Percentiles rank a stretch among this genome's conserved stretches.
These are phyloP conservation scores for Sebastes nivosus DNA, from an alignment of 2,797 vertebrate genomes.

Conservation along the genomic window DNA sequence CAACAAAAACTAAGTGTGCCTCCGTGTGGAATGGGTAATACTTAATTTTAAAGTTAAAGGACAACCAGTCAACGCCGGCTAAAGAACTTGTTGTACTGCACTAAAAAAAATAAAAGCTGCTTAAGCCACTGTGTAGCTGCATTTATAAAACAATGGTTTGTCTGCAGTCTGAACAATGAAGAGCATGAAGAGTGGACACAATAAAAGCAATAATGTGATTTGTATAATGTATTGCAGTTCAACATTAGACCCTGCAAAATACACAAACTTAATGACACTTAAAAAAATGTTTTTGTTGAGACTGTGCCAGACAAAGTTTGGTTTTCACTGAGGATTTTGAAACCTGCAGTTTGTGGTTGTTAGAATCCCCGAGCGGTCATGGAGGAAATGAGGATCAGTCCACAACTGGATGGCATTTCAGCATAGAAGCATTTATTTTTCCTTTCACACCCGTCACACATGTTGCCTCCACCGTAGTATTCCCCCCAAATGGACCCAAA, in stretches of 20 bases:
- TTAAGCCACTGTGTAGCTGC: background rate
- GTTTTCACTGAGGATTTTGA: background rate
- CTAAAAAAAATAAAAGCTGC: background rate
- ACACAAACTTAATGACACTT: background rate
- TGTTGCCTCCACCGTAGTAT: too few species aligned
- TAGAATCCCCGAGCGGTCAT: too few species aligned
- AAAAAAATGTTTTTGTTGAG: background rate
- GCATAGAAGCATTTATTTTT: too few species aligned
- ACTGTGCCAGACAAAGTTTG: background rate
- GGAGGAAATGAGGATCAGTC: too few species aligned
- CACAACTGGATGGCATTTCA: too few species aligned
- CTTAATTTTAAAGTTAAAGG: conserved; percentile 29
- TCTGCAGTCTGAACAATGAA: too few species aligned
- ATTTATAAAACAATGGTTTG: background rate
- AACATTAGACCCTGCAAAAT: too few species aligned
- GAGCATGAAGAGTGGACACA: background rate
- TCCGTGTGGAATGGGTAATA: background rate
- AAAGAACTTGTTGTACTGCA: background rate
- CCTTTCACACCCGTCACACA: too few species aligned
- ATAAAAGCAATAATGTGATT: background rate
- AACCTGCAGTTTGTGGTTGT: background rate
- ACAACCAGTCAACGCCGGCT: background rate
- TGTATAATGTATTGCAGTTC: too few species aligned
- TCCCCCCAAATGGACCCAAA: too few species aligned
- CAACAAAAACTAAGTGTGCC: background rate